phyloP scores from a whole-genome alignment of 2,888 invertebrate species.

The Drosophila basisetae region DNA sequence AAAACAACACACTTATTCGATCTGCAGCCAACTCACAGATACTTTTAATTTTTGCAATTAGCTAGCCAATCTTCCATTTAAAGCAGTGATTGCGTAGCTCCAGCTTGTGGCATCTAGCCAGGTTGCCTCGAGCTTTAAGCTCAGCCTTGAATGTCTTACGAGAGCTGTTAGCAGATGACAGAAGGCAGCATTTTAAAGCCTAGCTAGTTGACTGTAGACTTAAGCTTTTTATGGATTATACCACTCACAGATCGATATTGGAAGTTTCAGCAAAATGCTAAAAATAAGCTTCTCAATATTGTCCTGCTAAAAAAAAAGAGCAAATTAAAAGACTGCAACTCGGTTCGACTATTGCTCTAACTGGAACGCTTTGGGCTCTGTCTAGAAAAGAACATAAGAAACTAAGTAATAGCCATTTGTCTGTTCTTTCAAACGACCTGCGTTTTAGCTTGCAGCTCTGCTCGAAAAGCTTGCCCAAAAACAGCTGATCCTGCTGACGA shows the following conservation, averaged over 20 bases:
- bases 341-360: background rate
- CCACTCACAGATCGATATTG: background rate
- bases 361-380: background rate
- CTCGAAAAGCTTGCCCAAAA: background rate
- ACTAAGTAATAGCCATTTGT: slow-evolving; percentile 3
- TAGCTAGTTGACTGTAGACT: background rate
- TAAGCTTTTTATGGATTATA: background rate
- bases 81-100: background rate
- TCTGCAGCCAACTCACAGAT: slow-evolving; percentile 5
- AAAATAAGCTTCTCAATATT: background rate
- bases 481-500: slow-evolving; percentile 34
- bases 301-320: background rate
- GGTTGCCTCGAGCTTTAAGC: background rate
- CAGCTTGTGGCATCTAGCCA: background rate
- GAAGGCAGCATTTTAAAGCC: too few species aligned
- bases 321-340: background rate
- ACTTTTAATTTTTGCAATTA: slow-evolving; percentile 6
- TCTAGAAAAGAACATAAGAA: background rate
- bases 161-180: background rate
- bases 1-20: slow-evolving; percentile 10
- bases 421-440: background rate
- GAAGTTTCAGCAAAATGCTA: background rate
- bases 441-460: slow-evolving; percentile 16
- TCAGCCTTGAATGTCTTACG: background rate
- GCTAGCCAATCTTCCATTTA: slow-evolving; percentile 4